Base-by-base conservation (phyloP, 2,113 vertebrate species). In the Lutjanus erythropterus region DNA sequence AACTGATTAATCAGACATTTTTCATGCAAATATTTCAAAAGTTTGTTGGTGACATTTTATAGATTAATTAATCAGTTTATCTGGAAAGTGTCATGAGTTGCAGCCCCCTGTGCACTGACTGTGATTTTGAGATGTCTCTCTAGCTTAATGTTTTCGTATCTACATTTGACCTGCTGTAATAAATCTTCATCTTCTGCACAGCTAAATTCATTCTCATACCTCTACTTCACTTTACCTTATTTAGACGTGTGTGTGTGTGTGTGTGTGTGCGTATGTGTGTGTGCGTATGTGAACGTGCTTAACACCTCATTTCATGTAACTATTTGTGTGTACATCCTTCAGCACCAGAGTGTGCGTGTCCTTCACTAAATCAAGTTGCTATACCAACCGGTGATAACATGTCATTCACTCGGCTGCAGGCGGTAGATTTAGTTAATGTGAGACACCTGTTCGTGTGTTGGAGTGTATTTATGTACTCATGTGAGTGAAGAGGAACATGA, bases 291-390 rank as follows among this genome's bases (percentile, higher is more conserved):
- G 19, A 33, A 49, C 4, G 39, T 41, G 53, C 49, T 75, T 41
- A 46, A 49, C 59, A 53, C 69, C n/a, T 78, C n/a, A 52, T 73
- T 84, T 70, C 23, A 27, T 75, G 49, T 27, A 31, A 80, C 64
- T 66, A 55, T 80, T 52, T 83, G 39, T 33, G 69, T 52, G 27
- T 42, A 4, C 58, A 82, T 85, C 44, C 41, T 35, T 75, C 44
- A 50, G 47, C 60, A 44, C 31, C 15, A 42, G 39, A 39, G 47
- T 69, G 59, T 71, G 27, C n/a, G 56, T 59, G 8, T 58, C 61
- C 80, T 75, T 68, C 42, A 92, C 94, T 95, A 95, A 95, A 92
- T 94, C 92, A 94, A 70, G 70, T 87, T 94, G 81, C 88, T 53
- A 10, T 89, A 92, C 89, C 89, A 89, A 91, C 91, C 85, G 83